A percentile compares a stretch with the other conserved stretches of the same genome.
These are phyloP conservation scores for Epinephelus moara DNA, from an alignment of 2,113 vertebrate genomes.

Conservation along the genomic window DNA sequence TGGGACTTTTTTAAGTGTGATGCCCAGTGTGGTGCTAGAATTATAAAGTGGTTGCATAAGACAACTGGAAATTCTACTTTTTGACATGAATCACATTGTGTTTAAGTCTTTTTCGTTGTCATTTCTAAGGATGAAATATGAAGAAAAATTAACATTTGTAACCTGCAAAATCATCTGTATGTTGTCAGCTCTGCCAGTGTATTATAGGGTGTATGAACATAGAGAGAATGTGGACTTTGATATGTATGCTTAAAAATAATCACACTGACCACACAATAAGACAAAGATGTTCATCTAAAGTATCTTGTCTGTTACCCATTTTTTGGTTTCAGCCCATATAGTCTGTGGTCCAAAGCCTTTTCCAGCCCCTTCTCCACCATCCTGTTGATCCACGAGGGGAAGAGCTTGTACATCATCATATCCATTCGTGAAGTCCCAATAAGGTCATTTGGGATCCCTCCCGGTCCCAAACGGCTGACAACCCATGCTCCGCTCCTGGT, in stretches of 20 bases:
- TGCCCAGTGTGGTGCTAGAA: neutral
- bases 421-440: slow-evolving; percentile 62
- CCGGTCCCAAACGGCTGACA: slow-evolving; percentile 80
- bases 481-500: slow-evolving; percentile 91
- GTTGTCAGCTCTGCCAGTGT: neutral
- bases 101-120: too few relatives aligned
- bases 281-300: neutral
- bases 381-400: slow-evolving; percentile 69
- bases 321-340: slow-evolving; percentile 36
- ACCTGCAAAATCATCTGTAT: too few relatives aligned
- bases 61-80: too few relatives aligned
- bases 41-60: too few relatives aligned
- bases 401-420: slow-evolving; percentile 74
- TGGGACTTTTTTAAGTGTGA: neutral
- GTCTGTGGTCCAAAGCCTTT: neutral
- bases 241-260: too few relatives aligned
- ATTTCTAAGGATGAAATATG: too few relatives aligned
- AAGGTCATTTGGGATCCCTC: slow-evolving; percentile 81
- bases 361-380: slow-evolving; percentile 15
- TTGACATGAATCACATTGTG: too few relatives aligned
- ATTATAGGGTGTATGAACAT: neutral
- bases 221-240: too few relatives aligned
- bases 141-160: too few relatives aligned
- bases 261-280: neutral
- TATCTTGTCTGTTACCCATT: neutral